phyloP scores from a whole-genome alignment of 2,113 vertebrate species.

The Nipponia nippon region DNA sequence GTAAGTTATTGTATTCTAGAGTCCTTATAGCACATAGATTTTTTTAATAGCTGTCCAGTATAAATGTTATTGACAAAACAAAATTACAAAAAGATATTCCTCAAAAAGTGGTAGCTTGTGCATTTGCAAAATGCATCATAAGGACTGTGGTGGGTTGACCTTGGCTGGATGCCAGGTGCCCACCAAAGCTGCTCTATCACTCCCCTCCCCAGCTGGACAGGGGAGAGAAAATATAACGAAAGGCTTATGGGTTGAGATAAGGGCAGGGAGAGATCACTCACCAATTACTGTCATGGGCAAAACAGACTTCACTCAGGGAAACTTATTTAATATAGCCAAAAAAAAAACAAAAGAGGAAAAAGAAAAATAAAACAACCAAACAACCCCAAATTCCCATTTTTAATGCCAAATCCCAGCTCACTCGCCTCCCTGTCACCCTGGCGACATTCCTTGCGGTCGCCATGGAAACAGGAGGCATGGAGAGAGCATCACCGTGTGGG shows the following conservation, averaged over 20 bases:
- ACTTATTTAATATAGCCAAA: neutral
- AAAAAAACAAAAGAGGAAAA: neutral
- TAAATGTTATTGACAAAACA: neutral
- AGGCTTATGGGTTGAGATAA: neutral
- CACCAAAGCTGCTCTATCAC: neutral
- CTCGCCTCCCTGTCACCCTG: constrained; percentile 60
- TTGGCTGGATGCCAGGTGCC: neutral
- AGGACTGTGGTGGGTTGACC: neutral
- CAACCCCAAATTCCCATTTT: constrained; percentile 47
- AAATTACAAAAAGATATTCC: neutral
- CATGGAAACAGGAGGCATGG: constrained; percentile 66
- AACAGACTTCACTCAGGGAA: neutral
- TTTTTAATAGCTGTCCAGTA: neutral
- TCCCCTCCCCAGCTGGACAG: neutral
- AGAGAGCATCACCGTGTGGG: neutral
- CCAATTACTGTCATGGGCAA: neutral
- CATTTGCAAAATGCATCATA: neutral
- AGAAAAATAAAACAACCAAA: too few species aligned
- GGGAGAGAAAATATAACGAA: neutral
- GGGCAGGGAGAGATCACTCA: neutral
- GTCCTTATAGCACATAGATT: neutral
- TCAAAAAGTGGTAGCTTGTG: neutral
- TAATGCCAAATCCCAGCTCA: constrained; percentile 48
- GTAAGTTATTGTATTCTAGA: neutral
- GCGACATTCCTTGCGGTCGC: constrained; percentile 68